A percentile compares a stretch with the other conserved stretches of the same genome.
Evolutionary conservation across 2,888 invertebrate genomes (phyloP).

Genomic region (Trilocha varians): DNA sequence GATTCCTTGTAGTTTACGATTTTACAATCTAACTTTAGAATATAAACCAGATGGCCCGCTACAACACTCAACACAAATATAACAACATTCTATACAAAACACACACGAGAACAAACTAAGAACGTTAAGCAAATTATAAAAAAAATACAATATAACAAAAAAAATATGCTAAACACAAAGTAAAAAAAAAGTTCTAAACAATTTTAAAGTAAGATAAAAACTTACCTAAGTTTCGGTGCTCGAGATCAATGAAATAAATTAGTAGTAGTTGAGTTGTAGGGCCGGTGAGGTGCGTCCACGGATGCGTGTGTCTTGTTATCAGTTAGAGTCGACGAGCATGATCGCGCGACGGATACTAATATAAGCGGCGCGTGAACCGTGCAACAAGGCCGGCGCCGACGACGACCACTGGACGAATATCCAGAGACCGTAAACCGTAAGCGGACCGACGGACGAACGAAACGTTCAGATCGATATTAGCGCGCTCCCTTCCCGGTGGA

Average conservation of each 20-base stretch:
- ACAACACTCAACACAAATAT: constrained; percentile 59
- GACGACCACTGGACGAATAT: constrained; percentile 65
- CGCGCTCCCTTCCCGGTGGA: constrained; percentile 52
- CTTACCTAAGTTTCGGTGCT: constrained; percentile 31
- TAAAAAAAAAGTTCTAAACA: constrained; percentile 11
- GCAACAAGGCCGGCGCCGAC: constrained; percentile 67
- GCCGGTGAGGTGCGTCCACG: constrained; percentile 32
- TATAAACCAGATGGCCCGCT: constrained; percentile 70
- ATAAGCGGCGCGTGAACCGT: constrained; percentile 58
- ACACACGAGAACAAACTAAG: constrained; percentile 11
- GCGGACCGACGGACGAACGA: constrained; percentile 54
- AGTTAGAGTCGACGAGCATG: constrained; percentile 56
- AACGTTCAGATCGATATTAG: constrained; percentile 62
- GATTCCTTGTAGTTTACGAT: constrained; percentile 66
- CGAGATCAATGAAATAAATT: constrained; percentile 34
- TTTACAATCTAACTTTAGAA: constrained; percentile 72
- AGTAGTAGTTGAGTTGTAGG: constrained; percentile 19
- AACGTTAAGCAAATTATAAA: constrained; percentile 10
- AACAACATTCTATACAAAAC: constrained; percentile 31
- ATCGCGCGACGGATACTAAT: constrained; percentile 55
- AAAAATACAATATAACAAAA: constrained; percentile 6
- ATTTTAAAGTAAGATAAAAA: constrained; percentile 20
- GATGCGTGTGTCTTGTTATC: constrained; percentile 48
- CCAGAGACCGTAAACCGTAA: constrained; percentile 61
- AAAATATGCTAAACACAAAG: constrained; percentile 8